These are phyloP conservation scores for Cyrtorhinus lividipennis DNA, from an alignment of 1,140 invertebrate species.

Conservation along the genomic window DNA sequence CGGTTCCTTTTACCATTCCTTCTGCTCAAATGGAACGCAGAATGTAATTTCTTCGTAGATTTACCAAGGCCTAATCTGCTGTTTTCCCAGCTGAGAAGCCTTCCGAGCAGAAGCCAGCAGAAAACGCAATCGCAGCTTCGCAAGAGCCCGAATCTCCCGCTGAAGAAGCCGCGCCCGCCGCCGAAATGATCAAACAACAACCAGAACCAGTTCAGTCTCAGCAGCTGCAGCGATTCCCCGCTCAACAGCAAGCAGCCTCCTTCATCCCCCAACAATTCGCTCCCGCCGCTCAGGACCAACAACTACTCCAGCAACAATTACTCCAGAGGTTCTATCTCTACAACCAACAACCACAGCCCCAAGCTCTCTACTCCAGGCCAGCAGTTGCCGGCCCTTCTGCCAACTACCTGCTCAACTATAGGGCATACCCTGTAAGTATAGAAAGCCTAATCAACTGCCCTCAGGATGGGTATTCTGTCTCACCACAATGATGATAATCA, in stretches of 20 bases:
- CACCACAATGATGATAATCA: too few relatives aligned
- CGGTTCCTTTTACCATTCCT: too few relatives aligned
- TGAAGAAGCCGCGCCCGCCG: neutral
- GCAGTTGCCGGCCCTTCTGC: neutral
- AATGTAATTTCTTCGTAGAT: too few relatives aligned
- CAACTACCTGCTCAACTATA: neutral
- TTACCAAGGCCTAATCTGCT: neutral
- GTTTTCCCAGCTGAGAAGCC: neutral
- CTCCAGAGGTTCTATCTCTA: neutral
- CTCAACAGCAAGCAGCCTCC: neutral
- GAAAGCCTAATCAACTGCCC: too few relatives aligned
- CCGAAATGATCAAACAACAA: neutral
- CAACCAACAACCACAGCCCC: neutral
- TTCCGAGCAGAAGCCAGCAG: neutral
- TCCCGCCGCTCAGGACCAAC: neutral
- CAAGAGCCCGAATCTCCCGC: neutral
- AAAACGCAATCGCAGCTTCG: neutral
- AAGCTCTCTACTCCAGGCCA: neutral
- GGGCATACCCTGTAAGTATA: constrained; percentile 3
- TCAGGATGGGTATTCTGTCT: neutral
- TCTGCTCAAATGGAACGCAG: too few relatives aligned
- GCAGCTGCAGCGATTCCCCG: neutral
- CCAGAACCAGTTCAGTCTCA: neutral
- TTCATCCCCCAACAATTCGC: neutral
- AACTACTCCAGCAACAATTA: neutral